These are phyloP conservation scores for Drosophila demipolita DNA, from an alignment of 2,888 invertebrate genomes.

Conservation along the genomic window DNA sequence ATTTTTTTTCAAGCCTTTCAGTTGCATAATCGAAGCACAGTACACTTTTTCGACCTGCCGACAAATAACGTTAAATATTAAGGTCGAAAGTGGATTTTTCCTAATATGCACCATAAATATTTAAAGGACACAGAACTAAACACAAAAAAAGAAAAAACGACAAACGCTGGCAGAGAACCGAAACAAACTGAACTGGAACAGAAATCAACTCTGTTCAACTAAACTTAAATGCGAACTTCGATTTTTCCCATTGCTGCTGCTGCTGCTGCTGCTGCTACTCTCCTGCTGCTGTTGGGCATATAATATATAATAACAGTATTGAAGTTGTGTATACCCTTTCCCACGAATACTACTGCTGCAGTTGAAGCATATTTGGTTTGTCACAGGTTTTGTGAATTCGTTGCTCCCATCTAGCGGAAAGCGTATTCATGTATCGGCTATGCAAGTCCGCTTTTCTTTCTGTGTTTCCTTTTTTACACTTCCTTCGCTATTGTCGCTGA, in stretches of 20 bases:
- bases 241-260: slow-evolving; percentile 66
- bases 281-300: slow-evolving; percentile 29
- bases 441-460: neutral
- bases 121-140: slow-evolving; percentile 40
- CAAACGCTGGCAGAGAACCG: slow-evolving; percentile 42
- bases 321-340: slow-evolving; percentile 25
- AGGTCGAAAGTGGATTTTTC: slow-evolving; percentile 11
- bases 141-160: slow-evolving; percentile 13
- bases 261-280: slow-evolving; percentile 46
- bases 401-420: neutral
- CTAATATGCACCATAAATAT: slow-evolving; percentile 55
- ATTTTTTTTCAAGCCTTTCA: slow-evolving; percentile 7
- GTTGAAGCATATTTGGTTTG: neutral
- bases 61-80: slow-evolving; percentile 20
- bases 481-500: slow-evolving; percentile 33
- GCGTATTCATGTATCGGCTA: slow-evolving; percentile 3
- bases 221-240: slow-evolving; percentile 67
- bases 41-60: slow-evolving; percentile 9
- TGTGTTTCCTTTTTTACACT: slow-evolving; percentile 9
- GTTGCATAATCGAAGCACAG: slow-evolving; percentile 47
- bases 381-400: too few species aligned
- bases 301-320: slow-evolving; percentile 18
- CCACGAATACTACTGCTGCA: neutral
- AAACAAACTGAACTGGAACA: slow-evolving; percentile 49
- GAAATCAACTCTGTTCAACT: slow-evolving; percentile 43